Base-by-base conservation (phyloP, 2,113 vertebrate species). In the Centrocercus urophasianus region DNA sequence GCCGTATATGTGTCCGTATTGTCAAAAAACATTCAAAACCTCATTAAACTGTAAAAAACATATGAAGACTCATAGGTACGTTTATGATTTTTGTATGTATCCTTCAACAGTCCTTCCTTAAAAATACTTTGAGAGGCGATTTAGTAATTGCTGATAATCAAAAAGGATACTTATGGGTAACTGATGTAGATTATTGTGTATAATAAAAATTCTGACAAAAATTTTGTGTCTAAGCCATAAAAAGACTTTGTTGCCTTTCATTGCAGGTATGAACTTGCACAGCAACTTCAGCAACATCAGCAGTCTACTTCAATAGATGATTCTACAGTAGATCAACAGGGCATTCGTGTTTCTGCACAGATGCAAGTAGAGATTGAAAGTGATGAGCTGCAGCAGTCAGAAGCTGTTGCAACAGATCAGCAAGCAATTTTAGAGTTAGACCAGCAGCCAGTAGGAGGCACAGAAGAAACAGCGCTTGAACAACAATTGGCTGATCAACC, bases 21-120 rank as follows among this genome's bases (percentile, higher is more conserved):
- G 99, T 97, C 99, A 99, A 93, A 99, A 99, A 93, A 99, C 99
- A 9, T 99, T 99, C 95, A 99, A 99, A 98, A 99, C 99, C 2
- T 99, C 99, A 4, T 98, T 99, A 19, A 99, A 99, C 93, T 99
- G 99, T 97, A 99, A 99, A 96, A 99, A 99, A 88, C 99, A 99
- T 97, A 99, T 99, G 99, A 99, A 99, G 96, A 99, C 99, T 16
- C 99, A 99, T 75, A 99, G 99, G 99, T 98, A 78, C 32, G 96
- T 90, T 18, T 28, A 4, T 13, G 30, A 1, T 52, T 91, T 67
- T 67, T 74, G 30, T 28, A 4, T 32, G 3, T 57, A 24, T 78
- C 42, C 48, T 48, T 54, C 79, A 30, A 0, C 34, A 47, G 8
- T 40, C 27, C 5, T 88, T 61, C 64, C 48, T 52, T 75, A 40